Base-by-base conservation (phyloP, 1,140 invertebrate species). In the Dendrolimus punctatus region DNA sequence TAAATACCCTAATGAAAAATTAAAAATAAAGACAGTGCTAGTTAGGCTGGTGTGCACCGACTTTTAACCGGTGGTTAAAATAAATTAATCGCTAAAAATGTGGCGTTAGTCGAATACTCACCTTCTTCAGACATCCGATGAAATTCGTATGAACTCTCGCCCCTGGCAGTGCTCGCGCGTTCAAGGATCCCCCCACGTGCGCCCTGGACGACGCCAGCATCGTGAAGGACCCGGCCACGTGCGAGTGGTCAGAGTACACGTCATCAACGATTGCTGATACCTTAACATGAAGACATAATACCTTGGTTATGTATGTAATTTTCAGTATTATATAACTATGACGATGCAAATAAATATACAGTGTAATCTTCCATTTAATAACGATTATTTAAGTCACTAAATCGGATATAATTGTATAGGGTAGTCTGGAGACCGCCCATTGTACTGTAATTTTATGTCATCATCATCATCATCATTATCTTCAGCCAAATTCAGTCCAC, bases 51-150 rank as follows among this genome's bases (percentile, higher is more conserved):
- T n/a, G n/a, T n/a, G n/a, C n/a, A n/a, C n/a, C n/a, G n/a, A n/a
- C n/a, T n/a, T n/a, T n/a, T n/a, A n/a, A n/a, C n/a, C n/a, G n/a
- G n/a, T n/a, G n/a, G n/a, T n/a, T n/a, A n/a, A n/a, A n/a, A n/a
- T n/a, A n/a, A n/a, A n/a, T n/a, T n/a, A n/a, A n/a, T n/a, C n/a
- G n/a, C n/a, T n/a, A n/a, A n/a, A n/a, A n/a, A n/a, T n/a, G n/a
- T n/a, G 10, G n/a, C 23, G 4, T 38, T 8, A 38, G 1, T 7
- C 37, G 9, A 38, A 38, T 49, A 9, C 57, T 60, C 84, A 99
- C 97, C 91, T 98, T 97, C 81, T 96, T 92, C 71, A 99, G 89
- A 78, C 98, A 99, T 5, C 98, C 98, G 59, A 97, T 93, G 76
- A 98, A 99, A 85, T 98, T 98, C 69, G 91, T 93, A 74, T 94